phyloP scores from a whole-genome alignment of 2,888 invertebrate genomes.

The Heliconius aoede region DNA sequence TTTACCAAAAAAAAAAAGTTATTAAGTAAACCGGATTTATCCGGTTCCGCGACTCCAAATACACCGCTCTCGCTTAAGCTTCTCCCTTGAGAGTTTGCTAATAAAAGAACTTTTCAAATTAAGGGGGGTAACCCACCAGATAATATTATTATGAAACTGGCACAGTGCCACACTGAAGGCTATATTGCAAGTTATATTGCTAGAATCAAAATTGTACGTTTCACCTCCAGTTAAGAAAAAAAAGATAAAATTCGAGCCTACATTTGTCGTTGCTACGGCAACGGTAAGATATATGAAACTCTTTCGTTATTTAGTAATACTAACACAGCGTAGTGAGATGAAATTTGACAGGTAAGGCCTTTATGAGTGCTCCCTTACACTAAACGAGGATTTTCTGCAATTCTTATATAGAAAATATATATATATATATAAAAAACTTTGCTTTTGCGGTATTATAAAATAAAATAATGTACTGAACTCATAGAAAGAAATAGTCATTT shows the following conservation, averaged over 20 bases:
- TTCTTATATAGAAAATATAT: no score
- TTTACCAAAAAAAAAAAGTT: conserved; percentile 46
- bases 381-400: no score
- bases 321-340: no score
- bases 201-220: background rate
- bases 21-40: conserved; percentile 49
- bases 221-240: background rate
- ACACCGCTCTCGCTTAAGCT: conserved; percentile 47
- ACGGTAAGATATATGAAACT: no score
- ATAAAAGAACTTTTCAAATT: conserved; percentile 51
- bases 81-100: conserved; percentile 48
- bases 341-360: no score
- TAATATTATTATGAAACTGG: conserved; percentile 38
- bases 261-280: background rate
- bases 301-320: no score
- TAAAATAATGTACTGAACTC: background rate
- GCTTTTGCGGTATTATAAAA: background rate
- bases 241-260: background rate
- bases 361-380: no score
- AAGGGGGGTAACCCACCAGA: conserved; percentile 41
- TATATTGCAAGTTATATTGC: conserved; percentile 10
- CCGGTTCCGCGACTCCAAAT: conserved; percentile 47
- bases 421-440: no score
- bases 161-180: conserved; percentile 18
- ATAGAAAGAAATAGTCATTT: background rate